Conservation (phyloP, 2,113 vertebrate species). For the Sapajus apella region DNA sequence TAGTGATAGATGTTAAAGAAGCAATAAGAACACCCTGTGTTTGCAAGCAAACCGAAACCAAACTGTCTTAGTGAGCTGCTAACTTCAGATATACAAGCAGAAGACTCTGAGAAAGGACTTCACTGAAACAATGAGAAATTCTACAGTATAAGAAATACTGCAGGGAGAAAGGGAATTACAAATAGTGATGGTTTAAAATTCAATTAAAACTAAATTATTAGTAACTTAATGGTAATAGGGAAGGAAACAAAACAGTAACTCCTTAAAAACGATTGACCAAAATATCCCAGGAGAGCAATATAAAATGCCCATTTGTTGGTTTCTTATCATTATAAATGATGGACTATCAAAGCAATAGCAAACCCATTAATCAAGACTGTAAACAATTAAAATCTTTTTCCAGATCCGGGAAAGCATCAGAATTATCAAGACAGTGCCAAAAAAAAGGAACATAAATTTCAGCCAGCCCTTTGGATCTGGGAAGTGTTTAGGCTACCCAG, state of each 20-base stretch:
- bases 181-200: conserved; percentile 61
- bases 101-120: conserved; percentile 51
- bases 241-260: conserved; percentile 70
- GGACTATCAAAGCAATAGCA: conserved; percentile 72
- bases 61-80: neutral
- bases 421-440: conserved; percentile 80
- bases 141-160: conserved; percentile 50
- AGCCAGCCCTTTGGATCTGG: conserved; percentile 75
- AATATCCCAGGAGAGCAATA: conserved; percentile 69
- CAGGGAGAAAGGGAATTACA: conserved; percentile 48
- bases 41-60: neutral
- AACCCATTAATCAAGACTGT: conserved; percentile 82
- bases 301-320: conserved; percentile 60
- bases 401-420: conserved; percentile 80
- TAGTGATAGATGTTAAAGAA: neutral
- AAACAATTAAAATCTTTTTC: conserved; percentile 80
- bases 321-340: conserved; percentile 68
- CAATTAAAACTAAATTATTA: conserved; percentile 70
- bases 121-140: conserved; percentile 57
- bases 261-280: conserved; percentile 55
- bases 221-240: conserved; percentile 67
- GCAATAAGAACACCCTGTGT: neutral
- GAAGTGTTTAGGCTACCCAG: conserved; percentile 84
- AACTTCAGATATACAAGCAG: conserved; percentile 43
- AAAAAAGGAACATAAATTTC: conserved; percentile 82